phyloP scores from a whole-genome alignment of 2,113 vertebrate species.

The Acanthochromis polyacanthus region DNA sequence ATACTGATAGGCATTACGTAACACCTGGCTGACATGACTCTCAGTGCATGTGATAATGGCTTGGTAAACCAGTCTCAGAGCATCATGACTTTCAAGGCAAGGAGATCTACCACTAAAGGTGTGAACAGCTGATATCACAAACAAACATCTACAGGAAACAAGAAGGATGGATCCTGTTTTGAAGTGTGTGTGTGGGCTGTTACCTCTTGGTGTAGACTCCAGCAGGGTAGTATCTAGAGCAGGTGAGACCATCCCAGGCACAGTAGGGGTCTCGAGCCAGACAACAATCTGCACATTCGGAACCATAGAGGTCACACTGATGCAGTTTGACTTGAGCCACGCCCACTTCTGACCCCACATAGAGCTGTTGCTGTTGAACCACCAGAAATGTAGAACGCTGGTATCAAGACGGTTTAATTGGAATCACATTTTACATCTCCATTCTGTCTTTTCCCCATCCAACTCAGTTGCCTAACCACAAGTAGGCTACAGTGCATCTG shows the following conservation, averaged over 20 bases:
- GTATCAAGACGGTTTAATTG: not conserved
- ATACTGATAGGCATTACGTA: slow-evolving; percentile 53
- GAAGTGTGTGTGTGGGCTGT: slow-evolving; percentile 35
- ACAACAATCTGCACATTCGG: slow-evolving; percentile 96
- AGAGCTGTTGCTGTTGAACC: slow-evolving; percentile 92
- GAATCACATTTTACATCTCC: not conserved
- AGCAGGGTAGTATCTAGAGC: slow-evolving; percentile 91
- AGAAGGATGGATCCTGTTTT: not conserved
- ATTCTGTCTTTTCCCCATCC: not conserved
- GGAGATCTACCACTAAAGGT: slow-evolving; percentile 28
- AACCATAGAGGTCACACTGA: slow-evolving; percentile 95
- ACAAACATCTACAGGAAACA: not conserved
- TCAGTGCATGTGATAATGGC: slow-evolving; percentile 36
- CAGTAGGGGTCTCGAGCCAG: slow-evolving; percentile 97
- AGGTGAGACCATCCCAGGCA: slow-evolving; percentile 96
- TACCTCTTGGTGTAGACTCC: slow-evolving; percentile 93
- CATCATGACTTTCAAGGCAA: slow-evolving; percentile 49
- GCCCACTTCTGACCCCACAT: slow-evolving; percentile 89
- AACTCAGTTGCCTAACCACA: not conserved
- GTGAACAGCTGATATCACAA: slow-evolving; percentile 44
- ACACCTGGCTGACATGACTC: slow-evolving; percentile 30
- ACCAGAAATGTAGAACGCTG: not conserved
- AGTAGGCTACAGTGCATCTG: not conserved
- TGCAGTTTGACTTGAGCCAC: slow-evolving; percentile 93
- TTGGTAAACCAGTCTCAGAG: slow-evolving; percentile 36